A percentile compares a stretch with the other conserved stretches of the same genome.
phyloP scores from a whole-genome alignment of 1,140 invertebrate species.

The Drosophila pseudoananassae region DNA sequence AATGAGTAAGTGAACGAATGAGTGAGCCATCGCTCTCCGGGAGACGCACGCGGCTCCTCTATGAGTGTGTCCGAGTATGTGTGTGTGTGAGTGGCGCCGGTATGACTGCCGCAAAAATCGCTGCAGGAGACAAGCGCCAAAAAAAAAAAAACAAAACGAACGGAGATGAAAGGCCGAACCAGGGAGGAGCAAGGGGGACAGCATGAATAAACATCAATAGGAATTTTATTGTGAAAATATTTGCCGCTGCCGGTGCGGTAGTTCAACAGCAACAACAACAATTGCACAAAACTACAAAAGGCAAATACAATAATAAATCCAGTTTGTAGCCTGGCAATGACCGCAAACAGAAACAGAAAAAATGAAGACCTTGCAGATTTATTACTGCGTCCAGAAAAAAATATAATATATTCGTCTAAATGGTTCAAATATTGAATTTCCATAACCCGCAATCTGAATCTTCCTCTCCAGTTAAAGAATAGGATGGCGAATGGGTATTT shows the following conservation, averaged over 20 bases:
- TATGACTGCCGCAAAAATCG: conserved; percentile 53
- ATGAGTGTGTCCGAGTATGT: too few relatives aligned
- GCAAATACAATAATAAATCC: neutral
- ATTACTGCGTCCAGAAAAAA: conserved; percentile 12
- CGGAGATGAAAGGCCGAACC: neutral
- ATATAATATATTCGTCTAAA: neutral
- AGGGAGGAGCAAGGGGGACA: conserved; percentile 7
- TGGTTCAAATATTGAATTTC: conserved; percentile 5
- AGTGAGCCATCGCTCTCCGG: neutral
- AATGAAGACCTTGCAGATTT: conserved; percentile 22
- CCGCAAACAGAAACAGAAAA: conserved; percentile 21
- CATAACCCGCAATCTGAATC: neutral
- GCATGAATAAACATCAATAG: conserved; percentile 70
- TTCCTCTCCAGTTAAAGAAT: too few relatives aligned
- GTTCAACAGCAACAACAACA: conserved; percentile 11
- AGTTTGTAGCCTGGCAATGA: conserved; percentile 14
- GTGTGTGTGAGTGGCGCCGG: conserved; percentile 37
- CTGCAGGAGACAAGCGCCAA: conserved; percentile 7
- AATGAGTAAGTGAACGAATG: neutral
- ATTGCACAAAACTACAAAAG: conserved; percentile 1
- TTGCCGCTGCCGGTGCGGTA: conserved; percentile 28
- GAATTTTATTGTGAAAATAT: conserved; percentile 65
- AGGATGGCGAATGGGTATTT: too few relatives aligned
- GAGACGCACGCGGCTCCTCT: neutral
- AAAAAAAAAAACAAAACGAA: conserved; percentile 1